These are phyloP conservation scores for Lichenostomus cassidix DNA, from an alignment of 2,113 vertebrate species.

Conservation along the genomic window DNA sequence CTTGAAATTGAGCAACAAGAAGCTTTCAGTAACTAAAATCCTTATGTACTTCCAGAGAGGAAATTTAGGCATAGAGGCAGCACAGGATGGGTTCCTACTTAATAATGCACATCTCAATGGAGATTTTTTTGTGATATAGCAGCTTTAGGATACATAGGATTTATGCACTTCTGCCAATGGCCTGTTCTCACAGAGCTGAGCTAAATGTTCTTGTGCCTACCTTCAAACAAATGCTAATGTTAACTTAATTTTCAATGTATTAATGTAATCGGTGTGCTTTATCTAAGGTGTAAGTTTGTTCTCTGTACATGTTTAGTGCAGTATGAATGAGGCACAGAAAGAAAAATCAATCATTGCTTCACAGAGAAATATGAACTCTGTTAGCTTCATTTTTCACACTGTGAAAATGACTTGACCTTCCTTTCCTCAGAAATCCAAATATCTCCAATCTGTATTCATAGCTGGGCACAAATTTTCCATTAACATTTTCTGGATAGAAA, in stretches of 20 bases:
- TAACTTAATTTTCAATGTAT: slow-evolving; percentile 58
- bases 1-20: neutral
- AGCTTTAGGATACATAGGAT: neutral
- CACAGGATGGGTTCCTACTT: neutral
- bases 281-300: slow-evolving; percentile 44
- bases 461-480: slow-evolving; percentile 57
- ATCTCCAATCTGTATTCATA: slow-evolving; percentile 63
- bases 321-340: slow-evolving; percentile 46
- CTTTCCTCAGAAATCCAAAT: slow-evolving; percentile 62
- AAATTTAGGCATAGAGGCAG: neutral
- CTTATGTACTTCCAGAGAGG: neutral
- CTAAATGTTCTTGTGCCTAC: slow-evolving; percentile 14
- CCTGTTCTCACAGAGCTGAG: neutral
- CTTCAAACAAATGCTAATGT: slow-evolving; percentile 39
- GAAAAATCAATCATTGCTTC: slow-evolving; percentile 56
- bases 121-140: neutral
- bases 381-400: slow-evolving; percentile 64
- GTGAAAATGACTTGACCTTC: slow-evolving; percentile 69
- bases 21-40: neutral
- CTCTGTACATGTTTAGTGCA: slow-evolving; percentile 19
- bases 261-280: slow-evolving; percentile 45
- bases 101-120: neutral
- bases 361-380: slow-evolving; percentile 58
- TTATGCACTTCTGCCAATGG: neutral
- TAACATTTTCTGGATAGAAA: slow-evolving; percentile 63